Evolutionary conservation across 1,140 invertebrate genomes (phyloP).

Genomic region (Drosophila neocordata): DNA sequence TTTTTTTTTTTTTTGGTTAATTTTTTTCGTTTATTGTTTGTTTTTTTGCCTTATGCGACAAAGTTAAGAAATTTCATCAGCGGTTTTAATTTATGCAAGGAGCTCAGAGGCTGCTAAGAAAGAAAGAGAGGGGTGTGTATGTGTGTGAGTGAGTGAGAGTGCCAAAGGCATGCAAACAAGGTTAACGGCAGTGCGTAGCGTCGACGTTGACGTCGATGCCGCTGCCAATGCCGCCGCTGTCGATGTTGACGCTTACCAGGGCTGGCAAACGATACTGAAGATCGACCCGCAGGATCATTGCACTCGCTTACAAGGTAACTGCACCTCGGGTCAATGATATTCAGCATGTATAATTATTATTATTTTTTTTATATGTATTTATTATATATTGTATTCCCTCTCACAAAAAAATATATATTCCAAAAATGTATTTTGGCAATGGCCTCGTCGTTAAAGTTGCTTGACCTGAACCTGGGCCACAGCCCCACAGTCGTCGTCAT

Average conservation of each 20-base stretch:
- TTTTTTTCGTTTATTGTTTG: constrained; percentile 20
- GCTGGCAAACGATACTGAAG: constrained; percentile 30
- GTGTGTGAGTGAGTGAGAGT: constrained; percentile 7
- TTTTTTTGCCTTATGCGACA: constrained; percentile 64
- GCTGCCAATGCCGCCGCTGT: background rate
- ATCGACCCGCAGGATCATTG: constrained; percentile 56
- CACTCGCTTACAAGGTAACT: constrained; percentile 68
- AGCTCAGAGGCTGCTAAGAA: constrained; percentile 27
- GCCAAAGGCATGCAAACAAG: constrained; percentile 30
- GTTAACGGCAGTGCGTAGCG: constrained; percentile 41
- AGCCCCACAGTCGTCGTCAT: background rate
- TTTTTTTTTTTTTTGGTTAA: constrained; percentile 22
- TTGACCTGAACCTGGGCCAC: constrained; percentile 10
- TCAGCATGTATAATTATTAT: constrained; percentile 31
- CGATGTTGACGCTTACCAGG: constrained; percentile 37
- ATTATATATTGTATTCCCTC: constrained; percentile 17
- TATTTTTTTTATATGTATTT: constrained; percentile 23
- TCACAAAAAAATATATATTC: constrained; percentile 1
- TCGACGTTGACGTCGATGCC: background rate
- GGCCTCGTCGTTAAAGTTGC: constrained; percentile 3
- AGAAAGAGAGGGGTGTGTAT: background rate
- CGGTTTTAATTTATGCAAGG: constrained; percentile 79
- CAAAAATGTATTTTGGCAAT: constrained; percentile 8
- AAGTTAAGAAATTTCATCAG: constrained; percentile 75
- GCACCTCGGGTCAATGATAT: constrained; percentile 78